A percentile compares a stretch with the other conserved stretches of the same genome.
Conservation (phyloP, 2,888 invertebrate genomes). For the Tillus elongatus region DNA sequence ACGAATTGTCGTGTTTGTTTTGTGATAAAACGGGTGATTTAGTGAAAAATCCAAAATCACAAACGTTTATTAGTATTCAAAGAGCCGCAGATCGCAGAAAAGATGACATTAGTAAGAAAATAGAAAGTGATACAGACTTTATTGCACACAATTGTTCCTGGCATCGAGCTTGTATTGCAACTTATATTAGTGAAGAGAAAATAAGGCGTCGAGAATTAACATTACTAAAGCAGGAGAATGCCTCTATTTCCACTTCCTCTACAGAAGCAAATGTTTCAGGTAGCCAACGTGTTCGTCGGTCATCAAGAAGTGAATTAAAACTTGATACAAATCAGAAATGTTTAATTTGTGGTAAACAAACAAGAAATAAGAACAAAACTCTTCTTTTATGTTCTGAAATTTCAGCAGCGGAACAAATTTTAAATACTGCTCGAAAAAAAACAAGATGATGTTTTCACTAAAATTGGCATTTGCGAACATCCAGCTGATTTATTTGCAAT, state of each 20-base stretch:
- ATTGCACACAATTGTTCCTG: conserved; percentile 16
- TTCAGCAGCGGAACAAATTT: conserved; percentile 22
- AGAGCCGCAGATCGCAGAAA: conserved; percentile 17
- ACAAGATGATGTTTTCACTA: conserved; percentile 22
- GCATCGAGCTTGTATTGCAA: conserved; percentile 17
- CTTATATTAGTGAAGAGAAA: conserved; percentile 15
- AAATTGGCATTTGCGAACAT: conserved; percentile 23
- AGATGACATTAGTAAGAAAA: conserved; percentile 16
- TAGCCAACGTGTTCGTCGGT: conserved; percentile 13
- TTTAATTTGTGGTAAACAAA: too few species aligned
- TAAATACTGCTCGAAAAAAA: conserved; percentile 15
- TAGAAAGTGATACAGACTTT: conserved; percentile 17
- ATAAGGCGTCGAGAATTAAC: conserved; percentile 17
- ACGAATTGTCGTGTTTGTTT: conserved; percentile 16
- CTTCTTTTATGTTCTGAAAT: conserved; percentile 22
- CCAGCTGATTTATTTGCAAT: too few species aligned
- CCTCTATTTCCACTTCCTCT: conserved; percentile 9
- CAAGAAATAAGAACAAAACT: conserved; percentile 19
- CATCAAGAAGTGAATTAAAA: conserved; percentile 19
- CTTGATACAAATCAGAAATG: too few species aligned
- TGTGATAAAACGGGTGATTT: conserved; percentile 15
- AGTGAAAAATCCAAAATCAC: conserved; percentile 17
- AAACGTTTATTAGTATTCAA: conserved; percentile 16
- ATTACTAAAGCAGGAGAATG: conserved; percentile 14
- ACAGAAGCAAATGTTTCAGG: conserved; percentile 12